Evolutionary conservation across 2,888 invertebrate genomes (phyloP).

Genomic region (Luperina testacea): DNA sequence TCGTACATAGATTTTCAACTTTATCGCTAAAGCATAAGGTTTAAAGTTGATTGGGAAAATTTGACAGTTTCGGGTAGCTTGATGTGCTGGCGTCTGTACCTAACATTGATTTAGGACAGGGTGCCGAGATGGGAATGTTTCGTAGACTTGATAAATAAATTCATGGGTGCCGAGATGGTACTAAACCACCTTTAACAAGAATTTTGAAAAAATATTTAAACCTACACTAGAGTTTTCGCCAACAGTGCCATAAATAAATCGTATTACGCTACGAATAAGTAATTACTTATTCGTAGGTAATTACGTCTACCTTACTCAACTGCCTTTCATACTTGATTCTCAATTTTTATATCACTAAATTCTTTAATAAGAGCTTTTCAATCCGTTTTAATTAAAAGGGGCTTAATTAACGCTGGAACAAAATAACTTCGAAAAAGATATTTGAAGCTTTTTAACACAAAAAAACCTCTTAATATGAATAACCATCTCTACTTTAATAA

Average conservation of each 20-base stretch:
- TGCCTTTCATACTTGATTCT: neutral
- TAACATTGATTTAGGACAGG: too few species aligned
- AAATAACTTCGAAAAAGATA: neutral
- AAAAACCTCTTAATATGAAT: neutral
- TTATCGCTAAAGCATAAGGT: too few species aligned
- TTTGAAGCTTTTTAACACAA: neutral
- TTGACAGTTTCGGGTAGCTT: too few species aligned
- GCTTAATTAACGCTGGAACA: neutral
- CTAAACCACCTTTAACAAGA: too few species aligned
- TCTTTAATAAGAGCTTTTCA: neutral
- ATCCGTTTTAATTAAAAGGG: conserved; percentile 18
- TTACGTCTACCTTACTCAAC: neutral
- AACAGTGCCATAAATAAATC: neutral
- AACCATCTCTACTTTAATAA: neutral
- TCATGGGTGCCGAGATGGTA: too few species aligned
- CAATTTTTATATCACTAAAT: neutral
- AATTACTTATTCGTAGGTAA: neutral
- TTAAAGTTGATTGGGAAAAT: too few species aligned
- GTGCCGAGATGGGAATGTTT: too few species aligned
- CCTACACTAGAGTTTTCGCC: neutral
- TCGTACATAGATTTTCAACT: too few species aligned
- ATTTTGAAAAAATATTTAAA: neutral
- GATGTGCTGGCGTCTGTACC: too few species aligned
- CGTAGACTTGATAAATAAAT: too few species aligned
- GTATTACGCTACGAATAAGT: too few species aligned